A percentile compares a stretch with the other conserved stretches of the same genome.
Evolutionary conservation across 2,797 vertebrate genomes (phyloP).

Genomic region (Odontamblyopus lacepedii): DNA sequence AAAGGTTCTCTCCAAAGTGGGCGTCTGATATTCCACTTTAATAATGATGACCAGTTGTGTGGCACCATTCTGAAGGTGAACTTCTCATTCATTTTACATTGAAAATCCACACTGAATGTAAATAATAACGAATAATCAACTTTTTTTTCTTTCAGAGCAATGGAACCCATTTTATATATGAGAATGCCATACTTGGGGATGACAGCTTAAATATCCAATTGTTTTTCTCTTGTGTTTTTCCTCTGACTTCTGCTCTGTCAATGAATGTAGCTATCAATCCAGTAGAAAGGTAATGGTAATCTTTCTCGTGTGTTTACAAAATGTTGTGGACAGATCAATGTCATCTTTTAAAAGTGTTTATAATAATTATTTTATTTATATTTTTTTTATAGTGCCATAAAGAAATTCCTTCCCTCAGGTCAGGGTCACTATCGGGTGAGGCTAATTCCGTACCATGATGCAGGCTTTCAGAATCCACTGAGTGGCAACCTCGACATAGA

Average conservation of each 20-base stretch:
- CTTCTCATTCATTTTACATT: background rate
- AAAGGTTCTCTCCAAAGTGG: constrained; percentile 52
- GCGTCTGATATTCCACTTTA: constrained; percentile 66
- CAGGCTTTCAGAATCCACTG: constrained; percentile 47
- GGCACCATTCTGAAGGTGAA: constrained; percentile 70
- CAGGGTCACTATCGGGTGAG: constrained; percentile 49
- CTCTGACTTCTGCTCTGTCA: constrained; percentile 61
- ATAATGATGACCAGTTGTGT: constrained; percentile 59
- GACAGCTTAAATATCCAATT: constrained; percentile 47
- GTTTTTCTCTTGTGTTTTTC: constrained; percentile 63
- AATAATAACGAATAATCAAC: too few relatives aligned
- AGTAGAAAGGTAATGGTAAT: constrained; percentile 56
- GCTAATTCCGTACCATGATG: constrained; percentile 63
- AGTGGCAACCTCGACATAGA: constrained; percentile 19
- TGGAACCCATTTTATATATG: constrained; percentile 71
- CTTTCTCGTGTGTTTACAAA: background rate
- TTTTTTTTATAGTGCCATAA: constrained; percentile 4
- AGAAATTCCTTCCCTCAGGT: constrained; percentile 25
- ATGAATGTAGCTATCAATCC: constrained; percentile 64
- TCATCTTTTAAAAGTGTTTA: background rate
- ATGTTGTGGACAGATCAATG: background rate
- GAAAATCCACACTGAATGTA: background rate
- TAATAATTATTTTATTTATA: background rate
- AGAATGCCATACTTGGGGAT: constrained; percentile 64
- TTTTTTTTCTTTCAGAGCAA: constrained; percentile 62